Base-by-base conservation (phyloP, 2,113 vertebrate species). In the Pachyramphus minor region DNA sequence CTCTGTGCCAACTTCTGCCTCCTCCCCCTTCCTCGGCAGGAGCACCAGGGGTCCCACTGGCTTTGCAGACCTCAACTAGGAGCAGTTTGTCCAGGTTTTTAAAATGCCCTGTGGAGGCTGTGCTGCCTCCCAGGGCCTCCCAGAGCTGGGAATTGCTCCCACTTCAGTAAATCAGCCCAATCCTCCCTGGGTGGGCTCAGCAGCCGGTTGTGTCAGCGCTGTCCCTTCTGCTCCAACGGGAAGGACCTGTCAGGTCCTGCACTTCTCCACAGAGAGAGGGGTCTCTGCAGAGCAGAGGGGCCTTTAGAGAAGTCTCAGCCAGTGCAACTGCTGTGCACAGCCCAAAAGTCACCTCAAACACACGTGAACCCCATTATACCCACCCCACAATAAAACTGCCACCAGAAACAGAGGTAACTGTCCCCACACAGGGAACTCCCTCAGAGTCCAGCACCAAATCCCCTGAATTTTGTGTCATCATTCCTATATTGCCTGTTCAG, bases 181-280 rank as follows among this genome's bases (percentile, higher is more conserved):
- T 1, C 5, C 33, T 2, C 23, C 53, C 8, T 4, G 12, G 24
- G 18, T 7, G 45, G 45, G 17, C 15, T 44, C 49, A 25, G 64
- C 41, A 14, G 8, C 53, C 5, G 0, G 21, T 27, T 8, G 22
- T 20, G 15, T 9, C 71, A 45, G 30, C 2, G 3, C 27, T 11
- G 3, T 8, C 23, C 62, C 35, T 80, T 18, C 84, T 16, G 20
- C 53, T 14, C 12, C 68, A 17, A 33, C 18, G 19, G 2, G 12
- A 44, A 28, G 33, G 41, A 11, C 41, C 3, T 2, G 1, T 3
- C 45, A 50, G 63, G 31, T 41, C 63, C 56, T 56, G 6, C 53
- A 2, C 4, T 30, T 19, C 49, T n/a, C 1, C 44, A 3, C 1
- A 14, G 8, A 37, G 9, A 63, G 63, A 59, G 5, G 0, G 5